phyloP scores from a whole-genome alignment of 2,113 vertebrate species.

The Aplodontia rufa region DNA sequence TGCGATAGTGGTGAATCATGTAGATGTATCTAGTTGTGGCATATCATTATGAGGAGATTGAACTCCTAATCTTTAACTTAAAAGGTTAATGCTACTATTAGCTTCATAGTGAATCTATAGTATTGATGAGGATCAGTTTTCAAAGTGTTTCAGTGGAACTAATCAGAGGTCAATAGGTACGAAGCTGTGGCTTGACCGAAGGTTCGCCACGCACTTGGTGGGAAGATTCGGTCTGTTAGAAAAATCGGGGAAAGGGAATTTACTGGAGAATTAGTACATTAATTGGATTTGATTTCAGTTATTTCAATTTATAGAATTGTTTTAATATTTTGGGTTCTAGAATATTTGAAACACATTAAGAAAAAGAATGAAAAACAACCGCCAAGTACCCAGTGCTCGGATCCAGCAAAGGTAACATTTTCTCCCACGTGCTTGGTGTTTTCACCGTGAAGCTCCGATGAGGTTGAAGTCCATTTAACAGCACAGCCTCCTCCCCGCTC shows the following conservation, averaged over 20 bases:
- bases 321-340: not conserved
- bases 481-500: too few species aligned
- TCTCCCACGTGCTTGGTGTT: not conserved
- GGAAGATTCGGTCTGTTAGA: not conserved
- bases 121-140: too few species aligned
- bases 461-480: too few species aligned
- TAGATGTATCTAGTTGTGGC: too few species aligned
- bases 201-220: not conserved
- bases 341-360: not conserved
- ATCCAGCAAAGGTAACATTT: not conserved
- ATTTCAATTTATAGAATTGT: not conserved
- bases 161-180: too few species aligned
- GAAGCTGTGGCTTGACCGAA: too few species aligned
- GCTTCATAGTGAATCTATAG: too few species aligned
- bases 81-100: too few species aligned
- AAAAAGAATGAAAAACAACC: not conserved
- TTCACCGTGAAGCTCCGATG: not conserved
- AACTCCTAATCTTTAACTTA: too few species aligned
- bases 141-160: too few species aligned
- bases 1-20: too few species aligned
- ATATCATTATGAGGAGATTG: too few species aligned
- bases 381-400: rapidly evolving
- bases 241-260: not conserved
- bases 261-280: not conserved
- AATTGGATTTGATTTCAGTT: not conserved